Conservation (phyloP, 1,140 invertebrate genomes). For the Lineus longissimus region DNA sequence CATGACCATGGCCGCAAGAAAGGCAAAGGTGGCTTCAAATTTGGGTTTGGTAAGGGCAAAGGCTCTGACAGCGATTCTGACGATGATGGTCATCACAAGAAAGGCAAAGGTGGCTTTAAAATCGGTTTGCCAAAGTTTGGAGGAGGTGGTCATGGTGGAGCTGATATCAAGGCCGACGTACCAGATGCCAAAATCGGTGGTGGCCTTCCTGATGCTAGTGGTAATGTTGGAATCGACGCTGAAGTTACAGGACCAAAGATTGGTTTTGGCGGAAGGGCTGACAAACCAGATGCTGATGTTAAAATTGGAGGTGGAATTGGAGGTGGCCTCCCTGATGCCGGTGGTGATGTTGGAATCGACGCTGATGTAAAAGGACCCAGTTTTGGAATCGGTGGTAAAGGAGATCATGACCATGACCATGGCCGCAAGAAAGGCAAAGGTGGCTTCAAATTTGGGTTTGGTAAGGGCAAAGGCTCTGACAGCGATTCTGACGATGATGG, state of each 20-base stretch:
- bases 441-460: background rate
- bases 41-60: background rate
- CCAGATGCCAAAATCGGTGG: background rate
- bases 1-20: background rate
- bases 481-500: background rate
- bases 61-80: background rate
- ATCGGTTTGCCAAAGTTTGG: background rate
- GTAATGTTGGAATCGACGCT: background rate
- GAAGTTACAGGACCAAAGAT: background rate
- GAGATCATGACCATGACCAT: background rate
- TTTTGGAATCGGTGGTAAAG: background rate
- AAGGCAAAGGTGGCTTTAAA: background rate
- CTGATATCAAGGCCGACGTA: background rate
- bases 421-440: background rate
- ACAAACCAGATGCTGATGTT: background rate
- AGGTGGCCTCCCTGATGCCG: background rate
- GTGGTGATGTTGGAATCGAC: background rate
- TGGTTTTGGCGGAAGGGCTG: background rate
- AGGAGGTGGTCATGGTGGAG: background rate
- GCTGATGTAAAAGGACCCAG: background rate
- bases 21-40: background rate
- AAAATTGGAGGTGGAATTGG: background rate
- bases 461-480: background rate
- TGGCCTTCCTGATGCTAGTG: background rate
- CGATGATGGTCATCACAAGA: slow-evolving; percentile 1